phyloP scores from a whole-genome alignment of 2,888 invertebrate genomes.

The Ischnura elegans region DNA sequence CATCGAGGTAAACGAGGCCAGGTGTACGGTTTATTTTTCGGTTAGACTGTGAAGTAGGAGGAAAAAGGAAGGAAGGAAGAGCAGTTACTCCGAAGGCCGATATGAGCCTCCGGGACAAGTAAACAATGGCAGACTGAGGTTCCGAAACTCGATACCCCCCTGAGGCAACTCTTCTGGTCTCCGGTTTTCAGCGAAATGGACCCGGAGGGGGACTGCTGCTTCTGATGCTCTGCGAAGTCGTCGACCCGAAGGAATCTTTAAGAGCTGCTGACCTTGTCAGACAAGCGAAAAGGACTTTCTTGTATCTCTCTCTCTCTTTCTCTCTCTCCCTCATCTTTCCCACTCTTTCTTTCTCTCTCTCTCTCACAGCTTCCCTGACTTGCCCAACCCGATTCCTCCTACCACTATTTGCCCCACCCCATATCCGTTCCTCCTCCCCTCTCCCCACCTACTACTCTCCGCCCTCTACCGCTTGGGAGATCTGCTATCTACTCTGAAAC shows the following conservation, averaged over 20 bases:
- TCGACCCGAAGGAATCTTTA: constrained; percentile 56
- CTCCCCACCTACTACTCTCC: neutral
- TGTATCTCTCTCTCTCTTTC: neutral
- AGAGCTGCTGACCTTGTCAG: constrained; percentile 64
- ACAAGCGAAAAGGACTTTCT: constrained; percentile 51
- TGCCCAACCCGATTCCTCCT: constrained; percentile 35
- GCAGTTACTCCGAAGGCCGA: neutral
- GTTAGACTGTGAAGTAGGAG: no score
- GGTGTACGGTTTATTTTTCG: neutral
- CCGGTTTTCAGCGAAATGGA: neutral
- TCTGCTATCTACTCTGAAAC: neutral
- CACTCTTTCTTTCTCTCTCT: neutral
- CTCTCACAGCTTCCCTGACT: constrained; percentile 30
- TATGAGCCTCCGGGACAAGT: neutral
- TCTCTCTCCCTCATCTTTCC: neutral
- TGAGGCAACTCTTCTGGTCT: neutral
- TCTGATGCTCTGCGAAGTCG: constrained; percentile 13
- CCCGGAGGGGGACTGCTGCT: neutral
- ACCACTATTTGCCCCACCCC: neutral
- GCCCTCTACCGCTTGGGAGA: neutral
- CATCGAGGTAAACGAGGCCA: neutral
- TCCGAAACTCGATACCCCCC: constrained; percentile 33
- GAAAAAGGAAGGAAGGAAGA: no score
- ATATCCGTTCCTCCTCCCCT: neutral
- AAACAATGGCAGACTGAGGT: neutral